Evolutionary conservation across 1,140 invertebrate species (phyloP), one percentile per base, ranked within the genome.

Genomic region (Macrostomum lignano): DNA sequence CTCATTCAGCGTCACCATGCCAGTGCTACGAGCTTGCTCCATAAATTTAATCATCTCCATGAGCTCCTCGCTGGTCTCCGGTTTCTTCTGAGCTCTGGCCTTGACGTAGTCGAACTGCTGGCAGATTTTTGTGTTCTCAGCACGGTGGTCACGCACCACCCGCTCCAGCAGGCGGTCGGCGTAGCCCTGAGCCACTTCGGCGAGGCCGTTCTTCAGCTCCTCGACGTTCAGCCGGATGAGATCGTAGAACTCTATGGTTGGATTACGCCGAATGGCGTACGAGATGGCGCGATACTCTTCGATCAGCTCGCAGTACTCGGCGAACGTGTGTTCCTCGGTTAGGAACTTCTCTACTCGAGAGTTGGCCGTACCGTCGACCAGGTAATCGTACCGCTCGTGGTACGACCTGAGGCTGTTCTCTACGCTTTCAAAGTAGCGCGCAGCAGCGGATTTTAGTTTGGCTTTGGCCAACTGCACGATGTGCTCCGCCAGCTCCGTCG

Each of bases 171-270:
- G 40, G 21, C 43, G 44, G 34, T 54, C 43, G 13, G n/a, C 48
- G 47, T 28, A 52, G 37, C 21, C 42, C 9, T 46, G 36, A 2
- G 50, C 42, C 19, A 42, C 45, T 30, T 51, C 44, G 10, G 49
- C 45, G 24, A 57, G 36, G 5, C 50, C 48, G 21, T 43, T 29
- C 42, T 57, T 57, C 21, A 57, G 38, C 36, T 57, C 52, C 34
- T 55, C 52, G 42, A 51, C 54, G 31, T 54, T 47, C 19, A 55
- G 40, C 14, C 46, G 42, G n/a, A 58, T 47, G 46, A 58, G 47
- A 36, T 52, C 49, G 40, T 48, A 55, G 33, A 53, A 47, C 36
- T 55, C 46, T 25, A 51, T 51, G 33, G 48, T 51, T 3, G 52
- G 49, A 26, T 55, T 39, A 9, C 46, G 39, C 44, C 49, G 45